Evolutionary conservation across 2,113 vertebrate species (phyloP), one percentile per base, ranked within the genome.

Genomic region (Barnardius zonarius): DNA sequence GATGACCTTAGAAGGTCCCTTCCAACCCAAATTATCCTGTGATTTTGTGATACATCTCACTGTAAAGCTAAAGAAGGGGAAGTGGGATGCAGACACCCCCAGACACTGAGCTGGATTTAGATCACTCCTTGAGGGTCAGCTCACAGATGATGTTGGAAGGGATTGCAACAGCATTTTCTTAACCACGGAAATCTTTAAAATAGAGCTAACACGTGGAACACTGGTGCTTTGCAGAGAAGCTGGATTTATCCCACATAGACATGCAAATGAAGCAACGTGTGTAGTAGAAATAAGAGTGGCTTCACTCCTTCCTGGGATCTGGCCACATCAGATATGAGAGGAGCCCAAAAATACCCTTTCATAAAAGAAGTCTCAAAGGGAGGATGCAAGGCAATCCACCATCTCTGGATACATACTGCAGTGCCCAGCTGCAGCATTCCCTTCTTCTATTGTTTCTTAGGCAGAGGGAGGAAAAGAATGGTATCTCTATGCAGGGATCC

Each of bases 181-280:
- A 68, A 35, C 9, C 62, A 35, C 27, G 37, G 54, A 31, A 67
- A 67, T 25, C 67, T 77, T 69, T 20, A 46, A 88, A 66, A 69
- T 5, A 73, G 28, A 13, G 3, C 35, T 41, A 49, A 39, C 22
- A 9, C 2, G 4, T 39, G 59, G 49, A 73, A 72, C 33, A 17
- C 14, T 0, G 5, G 12, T 25, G 35, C n/a, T 90, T 74, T 74
- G 63, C 68, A 70, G 46, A 75, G 31, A 37, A 86, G 8, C 12
- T 67, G 84, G 43, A 67, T 86, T 92, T 86, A 80, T 52, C 24
- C 63, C 52, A 57, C 33, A 30, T 1, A 17, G 54, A 44, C 46
- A 25, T 0, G 5, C 27, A 74, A n/a, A 54, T 0, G 1, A 69
- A 73, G 46, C 49, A 75, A 73, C 1, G 37, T 0, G 2, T 20